A percentile compares a stretch with the other conserved stretches of the same genome.
phyloP scores from a whole-genome alignment of 2,113 vertebrate species.

The Tretioscincus oriximinensis region DNA sequence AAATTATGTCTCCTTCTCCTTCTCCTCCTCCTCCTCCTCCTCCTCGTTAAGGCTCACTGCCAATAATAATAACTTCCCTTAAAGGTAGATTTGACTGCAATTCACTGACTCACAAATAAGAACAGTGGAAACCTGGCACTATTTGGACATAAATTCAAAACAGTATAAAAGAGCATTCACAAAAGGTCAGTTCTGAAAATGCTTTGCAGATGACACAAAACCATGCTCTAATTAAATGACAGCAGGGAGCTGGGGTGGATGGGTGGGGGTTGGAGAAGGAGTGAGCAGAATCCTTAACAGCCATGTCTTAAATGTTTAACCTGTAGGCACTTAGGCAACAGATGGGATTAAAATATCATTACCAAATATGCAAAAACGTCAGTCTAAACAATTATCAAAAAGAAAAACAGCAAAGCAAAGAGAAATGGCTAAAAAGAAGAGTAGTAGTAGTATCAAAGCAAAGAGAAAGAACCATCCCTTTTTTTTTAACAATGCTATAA shows the following conservation, averaged over 20 bases:
- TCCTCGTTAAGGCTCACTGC: slow-evolving; percentile 12
- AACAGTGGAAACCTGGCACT: neutral
- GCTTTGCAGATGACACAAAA: slow-evolving; percentile 49
- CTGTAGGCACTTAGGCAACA: slow-evolving; percentile 48
- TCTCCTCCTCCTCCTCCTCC: neutral
- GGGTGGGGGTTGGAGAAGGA: too few species aligned
- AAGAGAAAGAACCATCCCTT: slow-evolving; percentile 9
- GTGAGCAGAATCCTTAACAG: slow-evolving; percentile 35
- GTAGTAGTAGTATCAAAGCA: slow-evolving; percentile 5
- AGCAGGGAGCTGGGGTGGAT: neutral
- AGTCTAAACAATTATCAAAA: slow-evolving; percentile 21
- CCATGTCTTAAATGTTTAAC: slow-evolving; percentile 58
- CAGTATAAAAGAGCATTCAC: slow-evolving; percentile 22
- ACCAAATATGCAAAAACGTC: slow-evolving; percentile 48
- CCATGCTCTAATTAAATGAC: slow-evolving; percentile 54
- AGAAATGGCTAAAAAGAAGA: neutral
- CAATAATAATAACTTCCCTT: slow-evolving; percentile 5
- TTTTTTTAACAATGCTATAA: neutral
- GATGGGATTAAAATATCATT: slow-evolving; percentile 58
- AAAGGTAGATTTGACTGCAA: slow-evolving; percentile 24
- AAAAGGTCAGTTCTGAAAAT: slow-evolving; percentile 28
- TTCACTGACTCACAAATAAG: slow-evolving; percentile 35
- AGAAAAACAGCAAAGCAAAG: slow-evolving; percentile 16
- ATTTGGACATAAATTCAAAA: neutral
- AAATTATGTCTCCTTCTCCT: neutral